A percentile compares a stretch with the other conserved stretches of the same genome.
Conservation (phyloP, 2,113 vertebrate genomes). For the Tragelaphus scriptus region DNA sequence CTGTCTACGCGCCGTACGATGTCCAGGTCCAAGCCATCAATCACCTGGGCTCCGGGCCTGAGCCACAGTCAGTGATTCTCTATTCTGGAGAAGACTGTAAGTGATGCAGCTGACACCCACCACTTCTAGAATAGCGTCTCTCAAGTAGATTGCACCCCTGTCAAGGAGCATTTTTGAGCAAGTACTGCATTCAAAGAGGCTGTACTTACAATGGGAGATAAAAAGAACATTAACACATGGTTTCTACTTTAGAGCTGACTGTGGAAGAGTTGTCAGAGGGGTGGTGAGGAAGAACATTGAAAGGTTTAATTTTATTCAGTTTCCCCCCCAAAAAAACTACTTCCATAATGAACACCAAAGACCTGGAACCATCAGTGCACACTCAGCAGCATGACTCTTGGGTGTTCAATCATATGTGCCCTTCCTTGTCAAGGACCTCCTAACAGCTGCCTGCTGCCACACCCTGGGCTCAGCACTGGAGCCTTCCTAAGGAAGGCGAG, state of each 20-base stretch:
- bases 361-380: not conserved
- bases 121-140: not conserved
- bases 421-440: not conserved
- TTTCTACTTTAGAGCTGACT: not conserved
- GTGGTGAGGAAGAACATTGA: not conserved
- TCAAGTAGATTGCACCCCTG: not conserved
- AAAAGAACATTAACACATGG: not conserved
- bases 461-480: not conserved
- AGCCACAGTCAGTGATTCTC: slow-evolving; percentile 84
- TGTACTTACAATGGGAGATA: not conserved
- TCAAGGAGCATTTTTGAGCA: not conserved
- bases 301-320: not conserved
- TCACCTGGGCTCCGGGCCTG: slow-evolving; percentile 87
- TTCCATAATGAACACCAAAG: not conserved
- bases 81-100: slow-evolving; percentile 97
- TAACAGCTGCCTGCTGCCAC: not conserved
- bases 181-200: not conserved
- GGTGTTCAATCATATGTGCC: not conserved
- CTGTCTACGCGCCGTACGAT: slow-evolving; percentile 93
- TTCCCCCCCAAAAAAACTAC: not conserved
- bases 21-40: slow-evolving; percentile 93
- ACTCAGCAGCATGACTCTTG: not conserved
- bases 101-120: slow-evolving; percentile 52
- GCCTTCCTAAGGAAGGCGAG: not conserved
- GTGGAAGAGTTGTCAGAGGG: not conserved